phyloP scores from a whole-genome alignment of 1,140 invertebrate genomes.

The Drosophila micromelanica region DNA sequence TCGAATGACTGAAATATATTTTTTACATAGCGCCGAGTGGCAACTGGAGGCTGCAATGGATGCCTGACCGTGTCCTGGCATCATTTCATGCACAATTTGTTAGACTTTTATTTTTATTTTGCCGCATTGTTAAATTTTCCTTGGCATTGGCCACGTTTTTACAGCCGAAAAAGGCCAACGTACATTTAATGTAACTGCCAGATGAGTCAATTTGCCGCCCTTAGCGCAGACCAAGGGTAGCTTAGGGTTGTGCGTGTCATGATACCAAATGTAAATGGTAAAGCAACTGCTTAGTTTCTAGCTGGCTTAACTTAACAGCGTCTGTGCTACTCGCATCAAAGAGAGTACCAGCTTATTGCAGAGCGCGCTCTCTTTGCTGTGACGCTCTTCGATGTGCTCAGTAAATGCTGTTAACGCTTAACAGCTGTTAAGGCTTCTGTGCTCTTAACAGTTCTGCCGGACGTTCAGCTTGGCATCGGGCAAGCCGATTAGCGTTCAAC shows the following conservation, averaged over 20 bases:
- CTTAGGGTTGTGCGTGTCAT: slow-evolving; percentile 21
- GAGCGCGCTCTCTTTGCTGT: not conserved
- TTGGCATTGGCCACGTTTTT: slow-evolving; percentile 36
- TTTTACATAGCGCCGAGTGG: not conserved
- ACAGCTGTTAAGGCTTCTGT: not conserved
- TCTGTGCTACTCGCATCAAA: not conserved
- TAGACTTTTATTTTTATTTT: slow-evolving; percentile 78
- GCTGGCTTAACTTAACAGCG: slow-evolving; percentile 3
- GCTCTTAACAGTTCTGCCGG: slow-evolving; percentile 12
- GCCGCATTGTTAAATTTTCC: slow-evolving; percentile 72
- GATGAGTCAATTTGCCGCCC: slow-evolving; percentile 54
- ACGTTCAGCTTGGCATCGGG: not conserved
- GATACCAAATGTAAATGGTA: not conserved
- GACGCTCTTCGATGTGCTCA: slow-evolving; percentile 6
- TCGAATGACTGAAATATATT: slow-evolving; percentile 52
- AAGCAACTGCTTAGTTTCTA: not conserved
- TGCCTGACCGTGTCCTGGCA: slow-evolving; percentile 16
- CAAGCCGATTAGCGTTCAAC: slow-evolving; percentile 28
- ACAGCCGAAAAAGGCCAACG: slow-evolving; percentile 36
- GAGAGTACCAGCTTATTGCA: not conserved
- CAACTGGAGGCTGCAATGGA: slow-evolving; percentile 14
- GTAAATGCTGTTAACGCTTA: slow-evolving; percentile 5
- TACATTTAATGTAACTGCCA: slow-evolving; percentile 63
- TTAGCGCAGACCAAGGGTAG: slow-evolving; percentile 16
- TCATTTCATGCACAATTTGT: slow-evolving; percentile 81